Evolutionary conservation across 1,140 invertebrate genomes (phyloP).

Genomic region (Ips typographus): DNA sequence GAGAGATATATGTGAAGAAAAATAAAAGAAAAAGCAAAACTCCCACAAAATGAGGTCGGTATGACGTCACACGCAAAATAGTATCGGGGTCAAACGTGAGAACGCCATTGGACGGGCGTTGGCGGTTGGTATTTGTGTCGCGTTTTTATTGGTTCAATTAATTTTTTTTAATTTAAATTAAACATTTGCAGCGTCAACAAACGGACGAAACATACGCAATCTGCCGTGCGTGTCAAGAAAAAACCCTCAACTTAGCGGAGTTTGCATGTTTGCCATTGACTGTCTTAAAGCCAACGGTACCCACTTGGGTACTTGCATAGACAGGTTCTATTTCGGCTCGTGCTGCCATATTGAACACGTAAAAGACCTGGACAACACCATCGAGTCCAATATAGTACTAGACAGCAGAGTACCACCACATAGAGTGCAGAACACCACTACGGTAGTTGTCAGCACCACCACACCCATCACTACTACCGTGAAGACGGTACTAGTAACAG

Average conservation of each 20-base stretch:
- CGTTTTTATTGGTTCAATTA: too few relatives aligned
- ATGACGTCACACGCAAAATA: too few relatives aligned
- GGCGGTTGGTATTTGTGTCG: slow-evolving; percentile 1
- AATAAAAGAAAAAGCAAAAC: too few relatives aligned
- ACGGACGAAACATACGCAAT: slow-evolving; percentile 83
- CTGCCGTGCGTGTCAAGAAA: slow-evolving; percentile 80
- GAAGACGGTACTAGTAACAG: not conserved
- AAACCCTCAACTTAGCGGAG: slow-evolving; percentile 70
- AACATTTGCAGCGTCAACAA: slow-evolving; percentile 51
- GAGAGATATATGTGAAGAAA: too few relatives aligned
- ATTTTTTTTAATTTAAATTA: too few relatives aligned
- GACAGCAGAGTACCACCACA: slow-evolving; percentile 53
- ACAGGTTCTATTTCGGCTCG: slow-evolving; percentile 88
- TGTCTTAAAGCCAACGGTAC: slow-evolving; percentile 89
- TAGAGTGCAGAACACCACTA: slow-evolving; percentile 46
- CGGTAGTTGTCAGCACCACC: slow-evolving; percentile 24
- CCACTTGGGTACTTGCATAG: slow-evolving; percentile 87
- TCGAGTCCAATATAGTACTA: slow-evolving; percentile 57
- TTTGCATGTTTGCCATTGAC: slow-evolving; percentile 94
- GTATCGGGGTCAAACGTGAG: not conserved
- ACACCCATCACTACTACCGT: not conserved
- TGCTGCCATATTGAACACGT: slow-evolving; percentile 73
- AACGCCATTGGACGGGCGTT: not conserved
- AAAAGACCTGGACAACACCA: slow-evolving; percentile 56
- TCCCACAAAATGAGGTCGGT: too few relatives aligned